A percentile compares a stretch with the other conserved stretches of the same genome.
Conservation (phyloP, 1,140 invertebrate genomes). For the Drosophila asahinai region DNA sequence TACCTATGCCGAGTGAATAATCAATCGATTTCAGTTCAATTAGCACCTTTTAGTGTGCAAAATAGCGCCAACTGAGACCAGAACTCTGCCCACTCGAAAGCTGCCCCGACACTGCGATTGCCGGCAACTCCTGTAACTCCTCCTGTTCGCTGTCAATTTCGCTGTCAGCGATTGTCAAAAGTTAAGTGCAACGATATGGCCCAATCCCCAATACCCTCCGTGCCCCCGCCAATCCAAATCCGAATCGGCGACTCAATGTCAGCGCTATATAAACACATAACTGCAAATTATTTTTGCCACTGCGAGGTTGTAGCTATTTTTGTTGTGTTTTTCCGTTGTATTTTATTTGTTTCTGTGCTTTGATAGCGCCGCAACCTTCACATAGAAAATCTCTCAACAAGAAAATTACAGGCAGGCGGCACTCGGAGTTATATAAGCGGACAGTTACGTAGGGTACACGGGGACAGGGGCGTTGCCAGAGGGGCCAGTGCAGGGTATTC, state of each 20-base stretch:
- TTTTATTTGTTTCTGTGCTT: constrained; percentile 32
- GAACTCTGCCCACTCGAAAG: constrained; percentile 46
- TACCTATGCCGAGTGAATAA: constrained; percentile 66
- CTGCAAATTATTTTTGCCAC: constrained; percentile 79
- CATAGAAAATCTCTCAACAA: constrained; percentile 85
- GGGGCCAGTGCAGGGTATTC: constrained; percentile 32
- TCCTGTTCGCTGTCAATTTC: constrained; percentile 53
- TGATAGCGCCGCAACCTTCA: constrained; percentile 77
- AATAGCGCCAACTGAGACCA: constrained; percentile 67
- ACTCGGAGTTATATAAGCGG: constrained; percentile 29
- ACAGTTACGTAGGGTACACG: not conserved
- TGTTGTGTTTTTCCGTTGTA: constrained; percentile 11
- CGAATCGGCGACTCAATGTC: constrained; percentile 61
- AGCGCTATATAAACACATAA: constrained; percentile 69
- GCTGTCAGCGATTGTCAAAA: constrained; percentile 76
- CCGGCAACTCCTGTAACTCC: constrained; percentile 27
- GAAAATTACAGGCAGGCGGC: constrained; percentile 72
- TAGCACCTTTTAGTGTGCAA: constrained; percentile 83
- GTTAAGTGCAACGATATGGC: constrained; percentile 62
- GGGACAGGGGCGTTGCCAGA: constrained; percentile 31
- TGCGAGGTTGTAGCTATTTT: constrained; percentile 53
- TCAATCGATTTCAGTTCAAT: constrained; percentile 82
- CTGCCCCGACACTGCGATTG: constrained; percentile 24
- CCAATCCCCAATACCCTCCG: constrained; percentile 1
- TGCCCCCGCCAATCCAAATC: constrained; percentile 1